Conservation (phyloP, 2,113 vertebrate species). For the Tympanuchus pallidicinctus region DNA sequence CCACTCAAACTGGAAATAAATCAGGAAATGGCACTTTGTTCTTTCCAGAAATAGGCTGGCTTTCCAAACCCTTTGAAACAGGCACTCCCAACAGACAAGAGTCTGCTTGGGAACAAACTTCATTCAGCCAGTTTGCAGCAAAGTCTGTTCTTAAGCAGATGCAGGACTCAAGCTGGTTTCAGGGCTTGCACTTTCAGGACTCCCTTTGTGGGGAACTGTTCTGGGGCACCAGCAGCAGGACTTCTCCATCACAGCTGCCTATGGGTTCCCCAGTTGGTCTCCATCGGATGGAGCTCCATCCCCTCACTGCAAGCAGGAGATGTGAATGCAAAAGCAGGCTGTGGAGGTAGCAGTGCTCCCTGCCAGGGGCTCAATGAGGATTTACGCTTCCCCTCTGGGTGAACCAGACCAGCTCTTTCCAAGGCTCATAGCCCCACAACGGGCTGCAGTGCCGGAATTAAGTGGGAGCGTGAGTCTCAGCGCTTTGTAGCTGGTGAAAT, state of each 20-base stretch:
- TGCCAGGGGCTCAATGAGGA: background rate
- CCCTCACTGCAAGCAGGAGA: background rate
- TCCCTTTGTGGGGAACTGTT: background rate
- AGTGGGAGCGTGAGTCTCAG: background rate
- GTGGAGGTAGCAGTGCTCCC: background rate
- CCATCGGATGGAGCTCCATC: too few relatives aligned
- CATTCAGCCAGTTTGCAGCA: rapidly evolving
- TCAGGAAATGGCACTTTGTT: background rate
- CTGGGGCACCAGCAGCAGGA: background rate
- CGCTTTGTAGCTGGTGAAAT: background rate
- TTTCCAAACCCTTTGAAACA: background rate
- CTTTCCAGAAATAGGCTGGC: background rate
- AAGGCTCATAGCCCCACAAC: background rate
- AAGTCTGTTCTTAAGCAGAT: background rate
- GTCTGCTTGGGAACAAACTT: background rate
- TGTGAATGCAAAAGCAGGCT: rapidly evolving
- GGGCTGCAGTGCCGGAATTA: background rate
- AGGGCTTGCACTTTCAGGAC: background rate
- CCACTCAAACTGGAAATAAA: background rate
- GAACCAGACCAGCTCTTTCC: background rate
- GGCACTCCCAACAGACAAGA: rapidly evolving
- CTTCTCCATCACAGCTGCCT: rapidly evolving
- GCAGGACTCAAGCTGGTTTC: background rate
- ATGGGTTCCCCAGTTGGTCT: background rate
- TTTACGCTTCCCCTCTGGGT: background rate